Conservation (phyloP, 2,113 vertebrate genomes). For the Megaptera novaeangliae region DNA sequence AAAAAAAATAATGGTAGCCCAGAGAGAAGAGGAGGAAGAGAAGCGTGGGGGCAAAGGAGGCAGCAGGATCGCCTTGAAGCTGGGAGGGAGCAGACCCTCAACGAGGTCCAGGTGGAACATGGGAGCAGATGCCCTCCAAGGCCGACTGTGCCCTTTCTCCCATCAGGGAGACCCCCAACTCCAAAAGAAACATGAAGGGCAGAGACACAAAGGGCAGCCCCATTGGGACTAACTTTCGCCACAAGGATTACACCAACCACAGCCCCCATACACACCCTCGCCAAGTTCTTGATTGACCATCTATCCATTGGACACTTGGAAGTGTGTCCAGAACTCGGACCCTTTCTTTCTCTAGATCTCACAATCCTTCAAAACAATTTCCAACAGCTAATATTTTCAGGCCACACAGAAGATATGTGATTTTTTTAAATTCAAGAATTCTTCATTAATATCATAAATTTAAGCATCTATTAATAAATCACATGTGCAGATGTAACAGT, state of each 20-base stretch:
- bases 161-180: background rate
- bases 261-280: fast-evolving
- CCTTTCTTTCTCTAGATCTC: background rate
- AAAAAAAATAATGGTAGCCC: background rate
- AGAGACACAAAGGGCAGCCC: background rate
- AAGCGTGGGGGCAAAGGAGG: background rate
- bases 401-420: background rate
- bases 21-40: background rate
- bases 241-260: background rate
- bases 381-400: background rate
- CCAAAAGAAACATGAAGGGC: background rate
- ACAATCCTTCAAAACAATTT: background rate
- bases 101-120: fast-evolving
- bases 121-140: fast-evolving
- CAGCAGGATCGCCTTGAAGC: too few species aligned
- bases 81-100: fast-evolving
- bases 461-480: background rate
- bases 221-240: fast-evolving
- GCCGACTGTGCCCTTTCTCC: background rate
- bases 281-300: fast-evolving
- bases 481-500: background rate
- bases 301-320: fast-evolving
- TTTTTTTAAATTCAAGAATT: constrained; percentile 20
- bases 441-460: background rate
- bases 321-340: background rate